These are phyloP conservation scores for Pocillopora damicornis DNA, from an alignment of 64 coral and sea anemone genomes.

Conservation along the genomic window DNA sequence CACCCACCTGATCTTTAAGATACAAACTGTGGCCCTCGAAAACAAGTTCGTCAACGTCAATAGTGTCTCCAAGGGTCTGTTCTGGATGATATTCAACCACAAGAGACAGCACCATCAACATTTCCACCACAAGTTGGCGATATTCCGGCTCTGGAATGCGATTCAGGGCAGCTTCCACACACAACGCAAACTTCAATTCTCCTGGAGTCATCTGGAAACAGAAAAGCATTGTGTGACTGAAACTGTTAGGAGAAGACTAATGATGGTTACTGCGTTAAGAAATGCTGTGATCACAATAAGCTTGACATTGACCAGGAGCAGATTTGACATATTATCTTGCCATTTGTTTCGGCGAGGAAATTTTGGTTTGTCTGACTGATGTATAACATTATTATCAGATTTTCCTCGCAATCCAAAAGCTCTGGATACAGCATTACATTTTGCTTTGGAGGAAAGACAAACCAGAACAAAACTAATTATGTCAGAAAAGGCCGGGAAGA, in stretches of 20 bases:
- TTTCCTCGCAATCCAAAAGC: too few relatives aligned
- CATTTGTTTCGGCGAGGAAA: too few relatives aligned
- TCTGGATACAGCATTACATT: too few relatives aligned
- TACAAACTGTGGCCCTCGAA: conserved; percentile 71
- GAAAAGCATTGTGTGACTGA: background rate
- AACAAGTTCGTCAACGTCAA: conserved; percentile 96
- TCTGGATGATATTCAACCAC: conserved; percentile 87
- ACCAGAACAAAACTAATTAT: too few relatives aligned
- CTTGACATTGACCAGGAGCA: too few relatives aligned
- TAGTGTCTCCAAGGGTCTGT: conserved; percentile 74
- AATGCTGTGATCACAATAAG: too few relatives aligned
- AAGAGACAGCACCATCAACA: conserved; percentile 89
- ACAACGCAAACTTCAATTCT: conserved; percentile 92
- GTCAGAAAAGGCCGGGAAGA: too few relatives aligned
- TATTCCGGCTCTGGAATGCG: conserved; percentile 98
- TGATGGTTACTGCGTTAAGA: background rate
- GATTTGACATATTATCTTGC: too few relatives aligned
- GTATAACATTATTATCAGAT: too few relatives aligned
- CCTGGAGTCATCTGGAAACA: conserved; percentile 82
- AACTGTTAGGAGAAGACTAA: background rate
- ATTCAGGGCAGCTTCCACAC: conserved; percentile 92
- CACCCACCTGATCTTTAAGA: conserved; percentile 85
- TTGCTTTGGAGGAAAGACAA: too few relatives aligned
- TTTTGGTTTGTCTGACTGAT: too few relatives aligned
- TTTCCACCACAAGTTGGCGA: conserved; percentile 88